Conservation (phyloP, 2,113 vertebrate genomes). For the Anthoscopus minutus region DNA sequence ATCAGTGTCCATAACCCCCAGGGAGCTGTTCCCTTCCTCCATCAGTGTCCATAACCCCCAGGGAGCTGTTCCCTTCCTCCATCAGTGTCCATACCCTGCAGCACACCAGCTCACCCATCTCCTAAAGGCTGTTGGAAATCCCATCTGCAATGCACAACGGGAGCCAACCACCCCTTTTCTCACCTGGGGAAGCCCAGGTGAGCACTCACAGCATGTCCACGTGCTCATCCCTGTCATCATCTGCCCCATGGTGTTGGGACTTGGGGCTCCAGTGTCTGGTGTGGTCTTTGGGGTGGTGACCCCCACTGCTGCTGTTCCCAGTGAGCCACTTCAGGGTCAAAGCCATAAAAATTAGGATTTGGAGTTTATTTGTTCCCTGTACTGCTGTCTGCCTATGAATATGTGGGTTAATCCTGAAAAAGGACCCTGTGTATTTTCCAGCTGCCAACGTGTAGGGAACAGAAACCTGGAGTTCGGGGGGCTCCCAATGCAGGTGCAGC, state of each 20-base stretch:
- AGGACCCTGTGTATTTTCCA: neutral
- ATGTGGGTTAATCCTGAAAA: neutral
- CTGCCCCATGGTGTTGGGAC: neutral
- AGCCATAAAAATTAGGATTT: neutral
- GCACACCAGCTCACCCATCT: neutral
- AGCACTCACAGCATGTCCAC: rapidly evolving
- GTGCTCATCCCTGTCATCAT: rapidly evolving
- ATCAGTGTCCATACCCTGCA: rapidly evolving
- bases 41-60: rapidly evolving
- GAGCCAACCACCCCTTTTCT: rapidly evolving
- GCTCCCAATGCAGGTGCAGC: neutral
- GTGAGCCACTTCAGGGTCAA: neutral
- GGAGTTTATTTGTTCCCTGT: neutral
- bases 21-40: neutral
- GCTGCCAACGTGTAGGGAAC: rapidly evolving
- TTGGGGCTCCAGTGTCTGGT: rapidly evolving
- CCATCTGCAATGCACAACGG: rapidly evolving
- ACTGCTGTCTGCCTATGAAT: neutral
- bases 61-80: neutral
- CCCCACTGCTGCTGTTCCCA: neutral
- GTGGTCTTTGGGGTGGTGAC: neutral
- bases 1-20: rapidly evolving
- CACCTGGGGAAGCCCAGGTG: neutral
- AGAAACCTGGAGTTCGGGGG: neutral
- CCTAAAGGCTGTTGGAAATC: neutral